A percentile compares a stretch with the other conserved stretches of the same genome.
These are phyloP conservation scores for Orthonyx spaldingii DNA, from an alignment of 2,113 vertebrate genomes.

Conservation along the genomic window DNA sequence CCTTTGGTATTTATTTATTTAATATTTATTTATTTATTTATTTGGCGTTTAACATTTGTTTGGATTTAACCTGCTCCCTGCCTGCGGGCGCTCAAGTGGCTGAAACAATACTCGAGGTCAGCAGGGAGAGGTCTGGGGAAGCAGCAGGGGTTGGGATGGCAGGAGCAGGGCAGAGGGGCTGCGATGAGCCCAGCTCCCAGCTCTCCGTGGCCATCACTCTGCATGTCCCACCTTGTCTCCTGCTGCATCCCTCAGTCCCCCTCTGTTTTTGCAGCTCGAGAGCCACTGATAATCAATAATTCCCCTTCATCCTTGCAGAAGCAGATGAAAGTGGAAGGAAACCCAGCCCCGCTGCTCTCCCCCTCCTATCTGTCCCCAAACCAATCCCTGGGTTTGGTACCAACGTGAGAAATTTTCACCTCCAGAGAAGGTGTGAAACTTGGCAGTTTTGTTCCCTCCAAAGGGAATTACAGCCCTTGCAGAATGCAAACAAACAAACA, in stretches of 20 bases:
- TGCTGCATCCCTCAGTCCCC: neutral
- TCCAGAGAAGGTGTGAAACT: constrained; percentile 66
- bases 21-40: neutral
- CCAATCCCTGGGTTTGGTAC: neutral
- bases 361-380: neutral
- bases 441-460: constrained; percentile 16
- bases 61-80: constrained; percentile 36
- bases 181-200: neutral
- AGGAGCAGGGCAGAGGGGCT: neutral
- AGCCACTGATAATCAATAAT: neutral
- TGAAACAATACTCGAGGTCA: neutral
- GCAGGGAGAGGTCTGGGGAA: neutral
- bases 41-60: neutral
- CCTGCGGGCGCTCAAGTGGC: neutral
- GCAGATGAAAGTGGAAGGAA: constrained; percentile 17
- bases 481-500: constrained; percentile 60
- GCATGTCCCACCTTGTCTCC: neutral
- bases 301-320: neutral
- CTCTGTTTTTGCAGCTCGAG: neutral
- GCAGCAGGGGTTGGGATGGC: accelerated
- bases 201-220: accelerated
- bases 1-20: neutral
- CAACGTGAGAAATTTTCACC: constrained; percentile 65
- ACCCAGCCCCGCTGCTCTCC: neutral
- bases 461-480: constrained; percentile 40